Conservation (phyloP, 2,797 vertebrate genomes). For the Hylomyscus alleni region DNA sequence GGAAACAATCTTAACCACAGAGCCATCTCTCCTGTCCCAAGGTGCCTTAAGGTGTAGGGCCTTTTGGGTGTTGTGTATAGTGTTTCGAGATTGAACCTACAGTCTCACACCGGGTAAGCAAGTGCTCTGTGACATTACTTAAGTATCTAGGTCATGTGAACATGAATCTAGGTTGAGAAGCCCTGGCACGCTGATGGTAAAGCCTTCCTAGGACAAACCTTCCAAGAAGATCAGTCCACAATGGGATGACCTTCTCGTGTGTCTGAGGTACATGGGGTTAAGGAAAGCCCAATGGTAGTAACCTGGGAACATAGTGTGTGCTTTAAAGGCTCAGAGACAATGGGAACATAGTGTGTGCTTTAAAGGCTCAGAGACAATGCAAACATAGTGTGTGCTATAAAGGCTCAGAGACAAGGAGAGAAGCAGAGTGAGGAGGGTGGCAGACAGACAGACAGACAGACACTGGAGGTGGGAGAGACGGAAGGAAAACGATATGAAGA, state of each 20-base stretch:
- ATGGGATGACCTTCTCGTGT: constrained; percentile 17
- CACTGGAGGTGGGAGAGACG: neutral
- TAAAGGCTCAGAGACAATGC: neutral
- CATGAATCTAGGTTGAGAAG: constrained; percentile 9
- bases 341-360: neutral
- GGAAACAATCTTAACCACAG: neutral
- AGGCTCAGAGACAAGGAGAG: neutral
- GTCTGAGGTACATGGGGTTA: constrained; percentile 6
- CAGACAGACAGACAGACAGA: neutral
- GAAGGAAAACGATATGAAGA: neutral
- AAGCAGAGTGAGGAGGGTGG: neutral
- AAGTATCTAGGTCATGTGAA: constrained; percentile 29
- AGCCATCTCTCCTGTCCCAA: neutral
- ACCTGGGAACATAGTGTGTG: neutral
- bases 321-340: neutral
- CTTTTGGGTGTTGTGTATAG: neutral
- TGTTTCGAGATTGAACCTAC: neutral
- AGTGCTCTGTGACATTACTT: neutral
- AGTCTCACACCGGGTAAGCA: neutral
- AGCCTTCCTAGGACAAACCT: neutral
- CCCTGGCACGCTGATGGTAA: neutral
- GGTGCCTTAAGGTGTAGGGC: neutral
- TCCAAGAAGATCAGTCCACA: neutral
- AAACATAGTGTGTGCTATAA: neutral
- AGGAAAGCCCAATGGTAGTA: neutral